Evolutionary conservation across 2,797 vertebrate genomes (phyloP).

Genomic region (Eulemur albifrons): DNA sequence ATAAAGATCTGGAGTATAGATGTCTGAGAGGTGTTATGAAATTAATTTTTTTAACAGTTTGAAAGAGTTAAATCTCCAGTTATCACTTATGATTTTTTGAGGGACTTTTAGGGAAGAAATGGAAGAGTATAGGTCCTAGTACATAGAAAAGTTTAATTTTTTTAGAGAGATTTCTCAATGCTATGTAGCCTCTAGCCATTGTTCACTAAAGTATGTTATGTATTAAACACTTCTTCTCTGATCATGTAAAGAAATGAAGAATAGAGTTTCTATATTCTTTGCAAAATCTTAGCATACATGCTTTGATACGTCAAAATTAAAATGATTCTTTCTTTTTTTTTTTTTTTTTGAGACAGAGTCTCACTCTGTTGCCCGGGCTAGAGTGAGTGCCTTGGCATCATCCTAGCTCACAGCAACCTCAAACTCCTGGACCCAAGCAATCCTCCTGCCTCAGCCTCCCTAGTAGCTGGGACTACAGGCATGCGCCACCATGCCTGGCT

Average conservation of each 20-base stretch:
- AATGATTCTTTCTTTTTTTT: background rate
- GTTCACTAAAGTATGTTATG: background rate
- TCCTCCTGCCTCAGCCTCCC: too few species aligned
- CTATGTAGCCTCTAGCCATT: background rate
- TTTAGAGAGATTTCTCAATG: background rate
- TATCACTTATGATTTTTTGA: background rate
- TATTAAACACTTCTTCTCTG: background rate
- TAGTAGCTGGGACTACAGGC: too few species aligned
- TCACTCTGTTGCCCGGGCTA: too few species aligned
- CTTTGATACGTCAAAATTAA: conserved; percentile 3
- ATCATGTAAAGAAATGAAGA: background rate
- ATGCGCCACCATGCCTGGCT: too few species aligned
- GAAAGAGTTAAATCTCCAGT: background rate
- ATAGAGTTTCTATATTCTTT: background rate
- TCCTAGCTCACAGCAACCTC: too few species aligned
- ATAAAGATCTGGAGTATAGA: background rate
- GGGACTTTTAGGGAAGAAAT: background rate
- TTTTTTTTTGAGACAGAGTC: too few species aligned
- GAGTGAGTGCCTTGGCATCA: too few species aligned
- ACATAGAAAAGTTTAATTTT: background rate
- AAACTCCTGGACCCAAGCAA: too few species aligned
- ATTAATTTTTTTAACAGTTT: conserved; percentile 4
- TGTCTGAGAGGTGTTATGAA: background rate
- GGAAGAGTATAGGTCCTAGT: background rate
- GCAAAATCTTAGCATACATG: background rate